Evolutionary conservation across 2,113 vertebrate species (phyloP).

Genomic region (Cyrtonyx montezumae): DNA sequence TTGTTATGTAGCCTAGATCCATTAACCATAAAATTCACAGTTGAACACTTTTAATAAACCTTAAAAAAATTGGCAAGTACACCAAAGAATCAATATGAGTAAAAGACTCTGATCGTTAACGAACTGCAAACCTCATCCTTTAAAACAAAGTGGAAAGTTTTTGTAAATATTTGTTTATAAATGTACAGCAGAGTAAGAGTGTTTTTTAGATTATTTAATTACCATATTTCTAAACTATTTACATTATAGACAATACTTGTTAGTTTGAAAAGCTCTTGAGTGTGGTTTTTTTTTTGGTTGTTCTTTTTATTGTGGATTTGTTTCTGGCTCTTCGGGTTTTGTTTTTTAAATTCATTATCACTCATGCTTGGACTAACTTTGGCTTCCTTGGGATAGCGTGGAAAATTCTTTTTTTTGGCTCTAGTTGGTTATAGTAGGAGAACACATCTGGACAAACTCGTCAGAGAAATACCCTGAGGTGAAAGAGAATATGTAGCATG

Average conservation of each 20-base stretch:
- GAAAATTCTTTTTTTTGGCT: constrained; percentile 58
- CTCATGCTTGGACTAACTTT: constrained; percentile 67
- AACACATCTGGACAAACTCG: constrained; percentile 45
- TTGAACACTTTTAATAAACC: constrained; percentile 67
- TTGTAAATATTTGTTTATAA: constrained; percentile 94
- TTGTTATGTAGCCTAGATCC: constrained; percentile 54
- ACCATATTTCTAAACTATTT: constrained; percentile 86
- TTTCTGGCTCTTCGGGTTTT: not conserved
- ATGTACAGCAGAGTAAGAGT: constrained; percentile 91
- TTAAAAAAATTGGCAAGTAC: constrained; percentile 78
- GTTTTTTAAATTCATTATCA: constrained; percentile 52
- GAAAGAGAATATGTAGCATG: constrained; percentile 15
- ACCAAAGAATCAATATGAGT: constrained; percentile 82
- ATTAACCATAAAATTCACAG: constrained; percentile 68
- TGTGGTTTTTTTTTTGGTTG: not conserved
- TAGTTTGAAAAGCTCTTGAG: constrained; percentile 74
- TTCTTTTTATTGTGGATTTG: not conserved
- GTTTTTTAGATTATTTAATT: constrained; percentile 96
- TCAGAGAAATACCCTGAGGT: constrained; percentile 30
- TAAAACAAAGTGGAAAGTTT: constrained; percentile 76
- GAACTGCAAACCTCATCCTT: constrained; percentile 83
- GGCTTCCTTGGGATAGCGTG: constrained; percentile 46
- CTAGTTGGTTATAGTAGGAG: constrained; percentile 19
- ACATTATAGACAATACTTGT: constrained; percentile 77
- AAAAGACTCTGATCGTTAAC: constrained; percentile 77